Base-by-base conservation (phyloP, 1,140 invertebrate species). In the Drosophila rufa region DNA sequence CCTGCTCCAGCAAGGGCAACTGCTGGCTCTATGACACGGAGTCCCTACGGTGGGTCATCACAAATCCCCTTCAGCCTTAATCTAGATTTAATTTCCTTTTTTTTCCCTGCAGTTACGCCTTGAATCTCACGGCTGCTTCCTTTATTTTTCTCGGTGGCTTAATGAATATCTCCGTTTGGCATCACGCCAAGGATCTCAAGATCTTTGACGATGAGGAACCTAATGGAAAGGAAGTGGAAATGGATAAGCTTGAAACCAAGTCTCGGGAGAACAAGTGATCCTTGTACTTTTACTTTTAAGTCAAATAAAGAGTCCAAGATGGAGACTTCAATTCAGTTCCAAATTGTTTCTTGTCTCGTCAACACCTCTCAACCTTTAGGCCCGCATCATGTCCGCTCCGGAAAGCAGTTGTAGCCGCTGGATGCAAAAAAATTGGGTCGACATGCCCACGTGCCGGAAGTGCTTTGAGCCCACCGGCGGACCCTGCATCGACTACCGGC, bases 21-120 rank as follows among this genome's bases (percentile, higher is more conserved):
- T 96, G 96, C 91, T 96, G 95, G 96, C 91, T 96, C 0, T 96
- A 96, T 65, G 95, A 96, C 82, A 94, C 95, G 5, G 93, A 94
- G 8, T 82, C 87, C 0, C 48, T 91, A n/a, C 55, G 85, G 86
- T 86, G 27, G 33, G 53, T 30, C 11, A 7, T 15, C 1, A 0
- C 3, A 12, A 1, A 15, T 5, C 6, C 2, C 2, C 25, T n/a
- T 7, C 2, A 14, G 0, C 14, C 1, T 8, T 19, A 50, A 17
- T 3, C 12, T 22, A 4, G 0, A 25, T n/a, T 19, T 3, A 12
- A n/a, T 7, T 9, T 7, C 22, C 3, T 25, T 11, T 4, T 4
- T 65, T 56, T n/a, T 40, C 3, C 38, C 58, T 70, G 8, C 59
- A 93, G 92, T 87, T 95, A 95, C 76, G 93, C 94, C 30, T 75